Evolutionary conservation across 2,888 invertebrate species (phyloP).

Genomic region (Melieria crassipennis): DNA sequence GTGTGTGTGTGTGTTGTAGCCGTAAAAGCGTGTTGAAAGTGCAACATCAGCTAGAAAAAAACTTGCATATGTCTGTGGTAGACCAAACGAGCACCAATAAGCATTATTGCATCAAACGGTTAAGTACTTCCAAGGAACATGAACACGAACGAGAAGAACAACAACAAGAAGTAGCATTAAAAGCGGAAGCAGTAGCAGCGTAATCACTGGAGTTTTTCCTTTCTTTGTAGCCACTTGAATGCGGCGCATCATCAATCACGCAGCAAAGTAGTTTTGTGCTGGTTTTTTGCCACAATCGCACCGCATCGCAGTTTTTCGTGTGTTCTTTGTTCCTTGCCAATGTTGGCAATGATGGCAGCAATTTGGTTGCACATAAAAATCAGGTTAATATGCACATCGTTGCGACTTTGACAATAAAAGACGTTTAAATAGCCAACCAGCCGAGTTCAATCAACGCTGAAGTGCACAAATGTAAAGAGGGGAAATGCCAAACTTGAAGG

Average conservation of each 20-base stretch:
- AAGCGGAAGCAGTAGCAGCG: conserved; percentile 2
- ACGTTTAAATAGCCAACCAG: too few relatives aligned
- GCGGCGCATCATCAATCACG: conserved; percentile 38
- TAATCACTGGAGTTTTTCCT: conserved; percentile 38
- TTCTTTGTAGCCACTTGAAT: conserved; percentile 4
- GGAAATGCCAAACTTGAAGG: too few relatives aligned
- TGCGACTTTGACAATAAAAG: too few relatives aligned
- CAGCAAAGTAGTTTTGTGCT: conserved; percentile 2
- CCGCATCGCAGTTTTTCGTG: not conserved
- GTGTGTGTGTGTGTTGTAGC: too few relatives aligned
- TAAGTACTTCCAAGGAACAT: not conserved
- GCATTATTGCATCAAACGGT: too few relatives aligned
- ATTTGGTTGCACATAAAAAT: conserved; percentile 2
- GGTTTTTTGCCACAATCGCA: not conserved
- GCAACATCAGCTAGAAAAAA: conserved; percentile 30
- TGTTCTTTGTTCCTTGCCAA: not conserved
- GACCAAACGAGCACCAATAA: too few relatives aligned
- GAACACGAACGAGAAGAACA: not conserved
- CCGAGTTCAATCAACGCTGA: too few relatives aligned
- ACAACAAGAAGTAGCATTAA: too few relatives aligned
- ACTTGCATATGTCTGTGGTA: not conserved
- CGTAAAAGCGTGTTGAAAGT: conserved; percentile 5
- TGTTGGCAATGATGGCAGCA: not conserved
- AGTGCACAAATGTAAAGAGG: too few relatives aligned
- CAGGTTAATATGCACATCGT: not conserved